phyloP scores from a whole-genome alignment of 2,888 invertebrate genomes.

The Margaritifera margaritifera region DNA sequence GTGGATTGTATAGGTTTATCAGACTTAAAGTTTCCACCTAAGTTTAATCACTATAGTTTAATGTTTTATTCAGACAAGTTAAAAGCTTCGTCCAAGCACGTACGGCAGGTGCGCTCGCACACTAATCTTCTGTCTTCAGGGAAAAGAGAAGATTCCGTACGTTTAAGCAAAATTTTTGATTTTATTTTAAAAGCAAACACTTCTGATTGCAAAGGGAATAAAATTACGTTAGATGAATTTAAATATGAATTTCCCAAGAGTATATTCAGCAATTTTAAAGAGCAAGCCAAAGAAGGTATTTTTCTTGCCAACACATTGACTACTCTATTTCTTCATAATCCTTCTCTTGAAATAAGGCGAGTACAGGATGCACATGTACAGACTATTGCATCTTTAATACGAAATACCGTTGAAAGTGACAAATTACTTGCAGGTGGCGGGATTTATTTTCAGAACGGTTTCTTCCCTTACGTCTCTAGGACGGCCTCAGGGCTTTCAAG shows the following conservation, averaged over 20 bases:
- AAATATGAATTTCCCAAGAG: conserved; percentile 31
- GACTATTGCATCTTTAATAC: conserved; percentile 39
- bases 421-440: conserved; percentile 51
- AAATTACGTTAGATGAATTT: conserved; percentile 32
- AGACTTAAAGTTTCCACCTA: conserved; percentile 25
- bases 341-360: conserved; percentile 12
- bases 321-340: conserved; percentile 18
- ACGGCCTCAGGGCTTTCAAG: conserved; percentile 14
- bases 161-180: conserved; percentile 31
- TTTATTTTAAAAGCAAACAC: conserved; percentile 18
- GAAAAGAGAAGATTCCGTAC: conserved; percentile 19
- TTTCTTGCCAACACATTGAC: conserved; percentile 36
- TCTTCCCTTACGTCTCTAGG: conserved; percentile 55
- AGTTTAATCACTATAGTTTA: conserved; percentile 16
- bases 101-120: too few relatives aligned
- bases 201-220: conserved; percentile 13
- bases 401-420: conserved; percentile 48
- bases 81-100: too few relatives aligned
- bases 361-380: conserved; percentile 21
- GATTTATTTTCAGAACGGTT: conserved; percentile 49
- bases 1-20: conserved; percentile 20
- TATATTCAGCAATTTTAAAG: conserved; percentile 29
- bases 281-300: conserved; percentile 23
- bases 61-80: conserved; percentile 13
- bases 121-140: conserved; percentile 1